Conservation (phyloP, 2,113 vertebrate species). For the Megalops atlanticus region DNA sequence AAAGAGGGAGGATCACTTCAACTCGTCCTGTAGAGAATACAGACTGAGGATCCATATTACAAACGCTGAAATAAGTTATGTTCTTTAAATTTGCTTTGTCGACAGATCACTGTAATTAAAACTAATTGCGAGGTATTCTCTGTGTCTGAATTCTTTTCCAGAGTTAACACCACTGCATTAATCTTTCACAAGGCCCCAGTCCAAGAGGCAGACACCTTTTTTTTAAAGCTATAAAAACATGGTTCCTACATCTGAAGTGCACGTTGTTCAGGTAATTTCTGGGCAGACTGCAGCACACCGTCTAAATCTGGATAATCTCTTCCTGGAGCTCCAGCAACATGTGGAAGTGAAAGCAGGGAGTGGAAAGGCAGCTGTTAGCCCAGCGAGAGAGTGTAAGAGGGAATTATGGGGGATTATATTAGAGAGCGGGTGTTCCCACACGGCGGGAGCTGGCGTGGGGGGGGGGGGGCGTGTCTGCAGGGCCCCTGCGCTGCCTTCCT, state of each 20-base stretch:
- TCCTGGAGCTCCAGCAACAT: not conserved
- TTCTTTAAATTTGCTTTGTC: not conserved
- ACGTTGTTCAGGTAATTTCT: not conserved
- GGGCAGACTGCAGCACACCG: not conserved
- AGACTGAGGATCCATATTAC: not conserved
- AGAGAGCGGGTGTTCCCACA: no score
- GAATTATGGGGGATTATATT: not conserved
- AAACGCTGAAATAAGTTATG: not conserved
- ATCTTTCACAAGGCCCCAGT: no score
- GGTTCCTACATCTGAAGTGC: no score
- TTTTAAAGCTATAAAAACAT: no score
- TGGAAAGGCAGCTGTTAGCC: not conserved
- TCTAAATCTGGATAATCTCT: not conserved
- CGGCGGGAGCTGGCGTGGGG: no score
- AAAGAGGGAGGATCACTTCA: no score
- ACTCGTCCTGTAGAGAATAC: no score
- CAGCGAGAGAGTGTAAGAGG: not conserved
- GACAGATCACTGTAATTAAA: constrained; percentile 5
- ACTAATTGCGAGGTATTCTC: not conserved
- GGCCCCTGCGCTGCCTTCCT: no score
- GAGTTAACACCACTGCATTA: no score
- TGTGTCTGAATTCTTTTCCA: not conserved
- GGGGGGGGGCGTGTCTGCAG: no score
- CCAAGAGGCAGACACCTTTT: no score
- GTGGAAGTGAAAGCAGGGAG: not conserved